phyloP scores from a whole-genome alignment of 2,797 vertebrate genomes.

The Smutsia temminckii region DNA sequence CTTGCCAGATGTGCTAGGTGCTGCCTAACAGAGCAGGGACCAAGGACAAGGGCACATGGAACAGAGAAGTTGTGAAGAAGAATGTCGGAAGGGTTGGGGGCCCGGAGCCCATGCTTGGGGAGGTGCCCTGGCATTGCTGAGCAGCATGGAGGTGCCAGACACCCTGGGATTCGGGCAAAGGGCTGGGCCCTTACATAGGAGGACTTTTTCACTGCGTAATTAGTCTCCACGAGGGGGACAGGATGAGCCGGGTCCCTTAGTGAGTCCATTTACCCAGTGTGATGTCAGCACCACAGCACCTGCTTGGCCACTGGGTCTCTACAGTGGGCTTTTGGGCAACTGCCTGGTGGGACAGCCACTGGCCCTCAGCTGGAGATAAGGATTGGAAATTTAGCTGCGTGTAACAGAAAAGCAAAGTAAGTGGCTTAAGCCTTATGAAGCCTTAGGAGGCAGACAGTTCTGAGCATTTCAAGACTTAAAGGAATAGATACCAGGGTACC shows the following conservation, averaged over 20 bases:
- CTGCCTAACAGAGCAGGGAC: neutral
- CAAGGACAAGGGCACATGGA: neutral
- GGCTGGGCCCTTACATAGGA: neutral
- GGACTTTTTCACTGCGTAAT: neutral
- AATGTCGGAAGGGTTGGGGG: neutral
- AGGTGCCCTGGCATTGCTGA: neutral
- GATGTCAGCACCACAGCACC: neutral
- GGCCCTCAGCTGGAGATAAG: neutral
- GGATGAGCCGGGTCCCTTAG: neutral
- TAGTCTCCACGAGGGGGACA: neutral
- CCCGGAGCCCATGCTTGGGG: accelerated
- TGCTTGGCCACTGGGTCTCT: neutral
- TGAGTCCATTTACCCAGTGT: neutral
- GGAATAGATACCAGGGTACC: neutral
- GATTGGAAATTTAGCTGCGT: neutral
- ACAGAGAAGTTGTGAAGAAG: too few species aligned
- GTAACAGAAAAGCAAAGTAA: neutral
- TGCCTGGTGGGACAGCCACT: neutral
- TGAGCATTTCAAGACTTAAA: neutral
- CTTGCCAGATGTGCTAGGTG: neutral
- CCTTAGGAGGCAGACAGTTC: neutral
- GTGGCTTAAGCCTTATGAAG: neutral
- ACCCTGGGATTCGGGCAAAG: neutral
- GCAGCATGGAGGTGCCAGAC: neutral
- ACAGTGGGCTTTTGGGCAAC: neutral